These are phyloP conservation scores for Trachymyrmex septentrionalis DNA, from an alignment of 1,140 invertebrate genomes.

Conservation along the genomic window DNA sequence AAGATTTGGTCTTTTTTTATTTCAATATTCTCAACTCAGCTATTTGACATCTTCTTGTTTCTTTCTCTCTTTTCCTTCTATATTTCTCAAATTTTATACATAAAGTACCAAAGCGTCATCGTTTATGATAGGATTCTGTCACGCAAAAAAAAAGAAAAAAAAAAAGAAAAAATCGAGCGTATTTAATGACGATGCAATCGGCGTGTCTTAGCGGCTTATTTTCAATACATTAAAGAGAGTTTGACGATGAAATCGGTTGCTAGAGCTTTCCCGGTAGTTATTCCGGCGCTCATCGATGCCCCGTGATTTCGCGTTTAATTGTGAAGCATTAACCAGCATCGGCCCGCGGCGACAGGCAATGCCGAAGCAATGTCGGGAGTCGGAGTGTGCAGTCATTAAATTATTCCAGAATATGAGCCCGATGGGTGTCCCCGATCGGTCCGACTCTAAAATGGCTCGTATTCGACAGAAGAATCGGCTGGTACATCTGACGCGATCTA, in stretches of 20 bases:
- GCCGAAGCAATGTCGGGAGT: slow-evolving; percentile 34
- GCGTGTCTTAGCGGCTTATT: slow-evolving; percentile 12
- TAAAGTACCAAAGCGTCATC: not conserved
- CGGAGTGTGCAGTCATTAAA: slow-evolving; percentile 80
- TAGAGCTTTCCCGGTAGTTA: slow-evolving; percentile 10
- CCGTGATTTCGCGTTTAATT: slow-evolving; percentile 77
- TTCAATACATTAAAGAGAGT: slow-evolving; percentile 49
- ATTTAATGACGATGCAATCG: slow-evolving; percentile 10
- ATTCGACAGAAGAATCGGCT: slow-evolving; percentile 55
- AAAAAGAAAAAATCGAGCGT: not conserved
- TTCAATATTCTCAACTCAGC: not conserved
- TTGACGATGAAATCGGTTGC: slow-evolving; percentile 16
- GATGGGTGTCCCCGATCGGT: slow-evolving; percentile 76
- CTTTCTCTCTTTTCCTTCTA: not conserved
- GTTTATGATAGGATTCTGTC: not conserved
- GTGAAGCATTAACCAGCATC: slow-evolving; percentile 74
- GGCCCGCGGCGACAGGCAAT: slow-evolving; percentile 63
- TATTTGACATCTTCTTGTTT: not conserved
- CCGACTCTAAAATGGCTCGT: slow-evolving; percentile 64
- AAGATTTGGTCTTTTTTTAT: not conserved
- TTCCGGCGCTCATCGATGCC: not conserved
- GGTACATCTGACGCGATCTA: slow-evolving; percentile 69
- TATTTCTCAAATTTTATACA: not conserved
- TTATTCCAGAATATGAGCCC: slow-evolving; percentile 80
- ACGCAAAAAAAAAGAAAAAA: not conserved